These are phyloP conservation scores for Patagioenas fasciata DNA, from an alignment of 2,113 vertebrate species.

Conservation along the genomic window DNA sequence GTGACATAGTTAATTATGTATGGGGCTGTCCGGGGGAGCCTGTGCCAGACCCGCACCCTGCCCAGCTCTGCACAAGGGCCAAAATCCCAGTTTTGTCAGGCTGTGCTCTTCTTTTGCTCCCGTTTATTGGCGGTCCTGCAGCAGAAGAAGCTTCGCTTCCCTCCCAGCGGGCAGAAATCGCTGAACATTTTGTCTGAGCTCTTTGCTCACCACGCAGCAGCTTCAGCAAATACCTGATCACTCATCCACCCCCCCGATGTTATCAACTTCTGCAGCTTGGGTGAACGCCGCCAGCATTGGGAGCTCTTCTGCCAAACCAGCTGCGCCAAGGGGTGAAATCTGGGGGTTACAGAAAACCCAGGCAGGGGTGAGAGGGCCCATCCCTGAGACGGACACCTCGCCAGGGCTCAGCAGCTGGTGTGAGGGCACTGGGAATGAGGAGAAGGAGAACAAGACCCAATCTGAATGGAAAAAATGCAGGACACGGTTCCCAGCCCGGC, in stretches of 20 bases:
- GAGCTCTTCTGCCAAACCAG: background rate
- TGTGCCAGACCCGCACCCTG: background rate
- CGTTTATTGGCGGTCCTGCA: fast-evolving
- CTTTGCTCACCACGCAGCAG: background rate
- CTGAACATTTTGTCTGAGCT: background rate
- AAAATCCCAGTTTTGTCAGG: background rate
- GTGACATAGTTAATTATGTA: background rate
- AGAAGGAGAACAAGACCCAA: background rate
- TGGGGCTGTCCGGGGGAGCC: background rate
- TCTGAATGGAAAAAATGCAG: background rate
- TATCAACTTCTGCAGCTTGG: background rate
- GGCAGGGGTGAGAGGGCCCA: background rate
- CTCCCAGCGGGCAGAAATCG: background rate
- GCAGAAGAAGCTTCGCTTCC: background rate
- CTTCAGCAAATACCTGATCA: background rate
- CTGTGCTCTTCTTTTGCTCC: background rate
- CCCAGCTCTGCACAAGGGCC: background rate
- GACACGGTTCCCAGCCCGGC: background rate
- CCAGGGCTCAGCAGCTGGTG: background rate
- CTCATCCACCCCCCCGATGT: background rate
- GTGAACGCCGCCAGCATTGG: fast-evolving
- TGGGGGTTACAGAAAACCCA: background rate
- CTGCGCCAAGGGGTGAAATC: fast-evolving
- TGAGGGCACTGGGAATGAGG: background rate
- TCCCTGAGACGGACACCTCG: background rate